Conservation (phyloP, 2,113 vertebrate genomes). For the Passer domesticus region DNA sequence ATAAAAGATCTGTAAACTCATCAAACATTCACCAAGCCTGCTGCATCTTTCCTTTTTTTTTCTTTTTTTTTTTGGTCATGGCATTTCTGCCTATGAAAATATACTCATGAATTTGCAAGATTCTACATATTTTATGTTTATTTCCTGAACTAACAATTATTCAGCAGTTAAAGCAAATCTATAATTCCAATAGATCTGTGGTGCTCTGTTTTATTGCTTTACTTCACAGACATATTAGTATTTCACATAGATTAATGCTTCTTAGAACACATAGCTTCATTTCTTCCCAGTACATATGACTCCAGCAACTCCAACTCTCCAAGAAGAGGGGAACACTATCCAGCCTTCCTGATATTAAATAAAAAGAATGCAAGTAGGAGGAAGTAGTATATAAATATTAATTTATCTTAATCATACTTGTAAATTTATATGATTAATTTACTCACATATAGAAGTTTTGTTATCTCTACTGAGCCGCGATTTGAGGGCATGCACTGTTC, state of each 20-base stretch:
- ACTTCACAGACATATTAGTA: not conserved
- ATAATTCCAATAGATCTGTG: not conserved
- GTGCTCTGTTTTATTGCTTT: not conserved
- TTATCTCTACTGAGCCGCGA: not conserved
- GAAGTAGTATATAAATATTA: not conserved
- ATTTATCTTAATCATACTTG: not conserved
- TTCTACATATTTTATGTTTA: not conserved
- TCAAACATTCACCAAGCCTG: not conserved
- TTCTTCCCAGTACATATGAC: not conserved
- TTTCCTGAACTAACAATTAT: not conserved
- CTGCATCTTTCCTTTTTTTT: not conserved
- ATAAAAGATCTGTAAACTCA: slow-evolving; percentile 47
- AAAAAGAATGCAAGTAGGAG: not conserved
- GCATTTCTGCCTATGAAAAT: not conserved
- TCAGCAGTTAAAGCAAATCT: not conserved
- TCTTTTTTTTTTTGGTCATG: not conserved
- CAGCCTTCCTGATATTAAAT: not conserved
- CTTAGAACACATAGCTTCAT: not conserved
- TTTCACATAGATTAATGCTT: not conserved
- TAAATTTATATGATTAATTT: not conserved
- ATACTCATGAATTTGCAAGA: not conserved
- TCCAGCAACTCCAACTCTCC: not conserved
- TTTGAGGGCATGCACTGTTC: not conserved
- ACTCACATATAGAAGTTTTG: not conserved
- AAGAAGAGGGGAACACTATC: not conserved